phyloP scores from a whole-genome alignment of 2,888 invertebrate species.

The Girardia tigrina region DNA sequence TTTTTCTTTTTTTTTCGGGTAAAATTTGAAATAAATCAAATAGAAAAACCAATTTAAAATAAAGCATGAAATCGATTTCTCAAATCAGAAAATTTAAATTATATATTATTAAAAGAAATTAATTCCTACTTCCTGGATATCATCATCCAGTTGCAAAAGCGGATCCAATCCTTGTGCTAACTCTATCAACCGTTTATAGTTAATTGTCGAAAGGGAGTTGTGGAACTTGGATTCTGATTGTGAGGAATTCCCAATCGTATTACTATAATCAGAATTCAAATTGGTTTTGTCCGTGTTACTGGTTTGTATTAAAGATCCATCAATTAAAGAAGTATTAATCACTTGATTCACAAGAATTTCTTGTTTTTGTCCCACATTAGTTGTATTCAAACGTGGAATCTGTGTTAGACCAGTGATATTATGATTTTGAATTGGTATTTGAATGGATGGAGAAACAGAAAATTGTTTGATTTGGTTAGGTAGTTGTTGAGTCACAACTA shows the following conservation, averaged over 20 bases:
- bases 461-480: constrained; percentile 3
- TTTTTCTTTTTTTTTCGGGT: too few species aligned
- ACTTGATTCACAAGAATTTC: constrained; percentile 14
- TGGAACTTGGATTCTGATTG: background rate
- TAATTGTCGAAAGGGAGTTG: background rate
- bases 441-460: background rate
- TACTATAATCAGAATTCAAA: background rate
- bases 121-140: background rate
- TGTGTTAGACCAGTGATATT: background rate
- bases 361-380: background rate
- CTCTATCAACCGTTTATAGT: background rate
- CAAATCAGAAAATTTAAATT: too few species aligned
- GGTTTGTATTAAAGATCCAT: background rate
- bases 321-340: background rate
- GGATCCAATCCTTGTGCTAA: constrained; percentile 2
- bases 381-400: background rate
- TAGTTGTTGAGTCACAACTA: background rate
- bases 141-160: constrained; percentile 1
- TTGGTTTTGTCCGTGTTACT: background rate
- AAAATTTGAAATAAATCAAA: too few species aligned
- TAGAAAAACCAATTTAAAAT: too few species aligned
- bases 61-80: too few species aligned
- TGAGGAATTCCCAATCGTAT: background rate
- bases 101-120: too few species aligned
- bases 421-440: background rate